Conservation (phyloP, 2,797 vertebrate genomes). For the Leptoclinus maculatus region DNA sequence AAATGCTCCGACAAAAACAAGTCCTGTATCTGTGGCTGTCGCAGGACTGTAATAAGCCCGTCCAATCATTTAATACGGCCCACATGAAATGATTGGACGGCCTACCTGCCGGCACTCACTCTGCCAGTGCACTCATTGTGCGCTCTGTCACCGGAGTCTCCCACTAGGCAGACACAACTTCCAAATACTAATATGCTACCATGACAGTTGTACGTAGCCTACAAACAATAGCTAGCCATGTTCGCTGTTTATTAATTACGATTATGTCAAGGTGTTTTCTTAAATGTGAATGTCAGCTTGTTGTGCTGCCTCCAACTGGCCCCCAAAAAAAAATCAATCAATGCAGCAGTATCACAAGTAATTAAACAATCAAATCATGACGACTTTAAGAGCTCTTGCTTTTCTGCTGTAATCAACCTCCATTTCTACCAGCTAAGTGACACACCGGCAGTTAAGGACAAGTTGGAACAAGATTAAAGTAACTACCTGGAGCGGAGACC, state of each 20-base stretch:
- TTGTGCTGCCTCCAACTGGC: background rate
- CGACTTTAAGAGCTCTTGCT: background rate
- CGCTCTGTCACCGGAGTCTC: background rate
- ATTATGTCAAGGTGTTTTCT: no score
- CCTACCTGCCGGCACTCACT: background rate
- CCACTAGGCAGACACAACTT: background rate
- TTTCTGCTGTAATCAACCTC: background rate
- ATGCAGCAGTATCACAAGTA: background rate
- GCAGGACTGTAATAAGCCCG: background rate
- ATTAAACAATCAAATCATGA: background rate
- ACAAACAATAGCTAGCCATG: no score
- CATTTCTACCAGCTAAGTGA: background rate
- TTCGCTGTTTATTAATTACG: no score
- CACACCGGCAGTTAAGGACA: conserved; percentile 5
- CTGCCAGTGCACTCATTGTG: no score
- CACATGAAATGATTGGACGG: background rate
- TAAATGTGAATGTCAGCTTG: background rate
- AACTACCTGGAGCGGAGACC: background rate
- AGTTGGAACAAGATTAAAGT: conserved; percentile 25
- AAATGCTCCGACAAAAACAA: background rate
- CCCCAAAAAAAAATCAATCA: background rate
- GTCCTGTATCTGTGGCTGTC: background rate
- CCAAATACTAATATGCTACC: background rate
- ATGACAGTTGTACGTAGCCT: background rate
- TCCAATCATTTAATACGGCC: background rate